These are phyloP conservation scores for Diachrysia chrysitis DNA, from an alignment of 2,888 invertebrate species.

Conservation along the genomic window DNA sequence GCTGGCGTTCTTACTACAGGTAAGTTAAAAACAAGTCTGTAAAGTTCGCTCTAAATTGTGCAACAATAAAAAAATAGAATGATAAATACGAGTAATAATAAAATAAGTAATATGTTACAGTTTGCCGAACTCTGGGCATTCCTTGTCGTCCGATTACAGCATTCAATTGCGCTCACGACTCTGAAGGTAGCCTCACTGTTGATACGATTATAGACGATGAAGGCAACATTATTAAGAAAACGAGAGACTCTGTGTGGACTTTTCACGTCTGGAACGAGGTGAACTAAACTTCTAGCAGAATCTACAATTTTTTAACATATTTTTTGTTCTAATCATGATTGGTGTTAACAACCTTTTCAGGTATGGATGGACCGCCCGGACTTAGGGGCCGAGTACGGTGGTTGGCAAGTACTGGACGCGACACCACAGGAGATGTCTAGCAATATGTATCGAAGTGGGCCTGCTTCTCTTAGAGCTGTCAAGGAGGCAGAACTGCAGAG, in stretches of 20 bases:
- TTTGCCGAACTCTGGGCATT: constrained; percentile 96
- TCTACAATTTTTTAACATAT: too few species aligned
- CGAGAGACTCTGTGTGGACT: constrained; percentile 97
- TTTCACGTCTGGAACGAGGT: constrained; percentile 99
- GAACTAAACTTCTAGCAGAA: constrained; percentile 79
- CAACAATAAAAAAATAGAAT: neutral
- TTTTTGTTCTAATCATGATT: too few species aligned
- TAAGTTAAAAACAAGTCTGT: constrained; percentile 65
- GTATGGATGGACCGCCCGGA: constrained; percentile 98
- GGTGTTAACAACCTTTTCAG: constrained; percentile 55
- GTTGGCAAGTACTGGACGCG: constrained; percentile 98
- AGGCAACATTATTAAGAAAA: constrained; percentile 94
- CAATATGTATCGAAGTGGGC: constrained; percentile 95
- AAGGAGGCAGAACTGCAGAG: constrained; percentile 94
- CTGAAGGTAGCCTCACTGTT: constrained; percentile 96
- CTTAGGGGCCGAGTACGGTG: constrained; percentile 93
- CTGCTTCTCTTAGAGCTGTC: constrained; percentile 95
- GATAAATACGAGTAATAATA: neutral
- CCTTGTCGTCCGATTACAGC: constrained; percentile 96
- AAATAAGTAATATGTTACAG: constrained; percentile 78
- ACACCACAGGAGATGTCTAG: constrained; percentile 97
- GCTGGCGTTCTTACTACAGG: constrained; percentile 96
- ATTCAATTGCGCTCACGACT: constrained; percentile 97
- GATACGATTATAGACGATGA: constrained; percentile 96
- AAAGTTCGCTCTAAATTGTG: neutral